Base-by-base conservation (phyloP, 2,888 invertebrate species). In the Fragum sueziense region DNA sequence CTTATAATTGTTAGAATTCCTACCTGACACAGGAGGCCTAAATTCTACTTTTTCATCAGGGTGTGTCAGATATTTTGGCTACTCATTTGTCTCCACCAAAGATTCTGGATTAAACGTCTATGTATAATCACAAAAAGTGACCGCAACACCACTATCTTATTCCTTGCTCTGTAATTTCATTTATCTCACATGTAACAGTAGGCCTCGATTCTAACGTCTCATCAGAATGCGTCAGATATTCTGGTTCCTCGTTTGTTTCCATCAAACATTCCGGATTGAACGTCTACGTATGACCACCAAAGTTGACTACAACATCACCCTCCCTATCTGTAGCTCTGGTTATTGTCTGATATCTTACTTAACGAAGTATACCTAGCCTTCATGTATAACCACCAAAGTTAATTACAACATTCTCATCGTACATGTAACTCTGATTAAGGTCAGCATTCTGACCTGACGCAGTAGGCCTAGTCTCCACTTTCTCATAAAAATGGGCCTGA, bases 61-160 rank as follows among this genome's bases (percentile, higher is more conserved):
- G 47, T 47, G 47, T 2, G 47, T 47, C 4, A 78, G 25, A 17
- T 34, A 7, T 14, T 80, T 74, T 14, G 76, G 37, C 22, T 71
- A 68, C 9, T 76, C 81, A 7, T 65, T 59, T 2, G 54, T 54
- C 20, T 79, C 70, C 22, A 33, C 20, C n/a, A 85, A 67, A 51
- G 83, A 84, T 47, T 85, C 85, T 3, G 84, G 82, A 65, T 85
- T 85, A 52, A 85, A 83, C 2, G 80, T 82, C 69, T 83, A 82
- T 3, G 75, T 69, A 29, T 62, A 54, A 2, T 67, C 74, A 25
- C 83, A 83, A 76, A 87, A 85, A 9, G 47, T 65, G 2, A 87
- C 85, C 27, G 57, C 57, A 1, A 87, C 76, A 68, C 85, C 87
- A 22, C 87, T 84, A 61, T 85, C 79, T 22, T 74, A 78, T 52